Evolutionary conservation across 1,140 invertebrate genomes (phyloP).

Genomic region (Meloidogyne hapla): DNA sequence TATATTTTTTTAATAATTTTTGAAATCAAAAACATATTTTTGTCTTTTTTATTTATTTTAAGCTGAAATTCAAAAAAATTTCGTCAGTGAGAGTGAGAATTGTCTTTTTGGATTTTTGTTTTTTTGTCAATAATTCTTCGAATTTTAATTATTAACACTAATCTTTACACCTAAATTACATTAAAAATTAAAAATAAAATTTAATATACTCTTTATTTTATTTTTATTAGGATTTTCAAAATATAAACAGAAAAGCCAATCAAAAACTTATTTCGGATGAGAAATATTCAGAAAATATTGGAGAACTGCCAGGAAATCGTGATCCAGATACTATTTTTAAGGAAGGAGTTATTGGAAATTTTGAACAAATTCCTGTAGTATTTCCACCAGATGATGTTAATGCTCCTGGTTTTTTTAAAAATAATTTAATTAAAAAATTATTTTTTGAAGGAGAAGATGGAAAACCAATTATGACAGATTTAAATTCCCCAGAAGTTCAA

Average conservation of each 20-base stretch:
- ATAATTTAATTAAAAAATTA: slow-evolving; percentile 6
- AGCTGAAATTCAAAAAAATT: too few species aligned
- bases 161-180: too few species aligned
- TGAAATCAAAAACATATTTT: too few species aligned
- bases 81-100: too few species aligned
- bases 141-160: too few species aligned
- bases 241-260: slow-evolving; percentile 15
- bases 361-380: slow-evolving; percentile 42
- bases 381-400: slow-evolving; percentile 27
- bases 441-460: slow-evolving; percentile 55
- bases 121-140: too few species aligned
- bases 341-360: slow-evolving; percentile 53
- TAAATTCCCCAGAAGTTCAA: slow-evolving; percentile 43
- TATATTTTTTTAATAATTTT: slow-evolving; percentile 23
- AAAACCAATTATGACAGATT: slow-evolving; percentile 44
- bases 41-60: too few species aligned
- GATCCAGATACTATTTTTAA: slow-evolving; percentile 57
- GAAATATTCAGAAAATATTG: neutral
- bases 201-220: too few species aligned
- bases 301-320: slow-evolving; percentile 48
- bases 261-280: too few species aligned
- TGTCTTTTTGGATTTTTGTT: too few species aligned
- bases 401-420: slow-evolving; percentile 42
- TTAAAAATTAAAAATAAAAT: too few species aligned
- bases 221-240: slow-evolving; percentile 21